Conservation (phyloP, 2,113 vertebrate genomes). For the Petrocephalus zakoni region DNA sequence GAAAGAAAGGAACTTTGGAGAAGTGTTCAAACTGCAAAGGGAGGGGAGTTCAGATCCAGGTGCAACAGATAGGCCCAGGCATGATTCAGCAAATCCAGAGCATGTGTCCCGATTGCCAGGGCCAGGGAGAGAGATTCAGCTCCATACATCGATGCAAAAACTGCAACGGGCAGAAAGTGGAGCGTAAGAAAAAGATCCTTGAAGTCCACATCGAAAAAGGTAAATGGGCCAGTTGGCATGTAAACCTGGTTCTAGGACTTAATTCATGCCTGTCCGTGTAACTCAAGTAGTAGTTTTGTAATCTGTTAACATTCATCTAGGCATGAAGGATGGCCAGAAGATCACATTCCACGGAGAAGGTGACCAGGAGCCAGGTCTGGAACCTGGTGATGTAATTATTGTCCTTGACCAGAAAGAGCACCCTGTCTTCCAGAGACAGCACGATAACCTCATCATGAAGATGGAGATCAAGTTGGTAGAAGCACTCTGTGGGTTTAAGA, state of each 20-base stretch:
- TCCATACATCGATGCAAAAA: slow-evolving; percentile 84
- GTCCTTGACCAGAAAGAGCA: slow-evolving; percentile 90
- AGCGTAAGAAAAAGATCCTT: slow-evolving; percentile 87
- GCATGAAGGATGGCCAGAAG: slow-evolving; percentile 94
- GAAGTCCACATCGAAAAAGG: slow-evolving; percentile 96
- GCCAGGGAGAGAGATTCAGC: slow-evolving; percentile 84
- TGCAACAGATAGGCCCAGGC: slow-evolving; percentile 91
- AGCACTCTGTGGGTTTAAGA: slow-evolving; percentile 88
- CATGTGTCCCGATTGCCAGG: slow-evolving; percentile 86
- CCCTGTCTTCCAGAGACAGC: slow-evolving; percentile 72
- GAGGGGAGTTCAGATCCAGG: slow-evolving; percentile 78
- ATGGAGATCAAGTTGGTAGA: slow-evolving; percentile 85
- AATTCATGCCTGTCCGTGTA: not conserved
- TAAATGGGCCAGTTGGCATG: slow-evolving; percentile 34
- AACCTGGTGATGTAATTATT: slow-evolving; percentile 88
- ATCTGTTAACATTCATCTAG: slow-evolving; percentile 46
- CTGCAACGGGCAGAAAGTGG: slow-evolving; percentile 85
- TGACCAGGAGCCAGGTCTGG: slow-evolving; percentile 91
- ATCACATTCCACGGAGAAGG: slow-evolving; percentile 90
- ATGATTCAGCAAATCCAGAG: slow-evolving; percentile 96
- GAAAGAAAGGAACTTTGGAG: slow-evolving; percentile 84
- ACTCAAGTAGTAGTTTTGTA: not conserved
- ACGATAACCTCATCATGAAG: slow-evolving; percentile 76
- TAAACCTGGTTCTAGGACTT: not conserved
- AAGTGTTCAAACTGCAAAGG: slow-evolving; percentile 89